phyloP scores from a whole-genome alignment of 2,888 invertebrate genomes.

The Cotesia congregata region DNA sequence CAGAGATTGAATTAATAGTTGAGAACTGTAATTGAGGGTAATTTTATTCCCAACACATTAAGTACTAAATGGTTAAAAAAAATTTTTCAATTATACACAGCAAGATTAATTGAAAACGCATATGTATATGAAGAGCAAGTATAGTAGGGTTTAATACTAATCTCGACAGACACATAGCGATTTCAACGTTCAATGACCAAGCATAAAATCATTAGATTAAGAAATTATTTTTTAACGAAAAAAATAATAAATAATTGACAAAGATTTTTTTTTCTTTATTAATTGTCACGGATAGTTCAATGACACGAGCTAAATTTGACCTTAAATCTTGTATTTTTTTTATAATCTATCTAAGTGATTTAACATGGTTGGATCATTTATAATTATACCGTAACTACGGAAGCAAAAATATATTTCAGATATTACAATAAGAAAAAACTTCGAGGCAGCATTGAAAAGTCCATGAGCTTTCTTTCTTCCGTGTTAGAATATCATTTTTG shows the following conservation, averaged over 20 bases:
- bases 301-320: conserved; percentile 22
- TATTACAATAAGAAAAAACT: background rate
- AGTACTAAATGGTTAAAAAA: background rate
- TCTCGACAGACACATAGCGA: conserved; percentile 25
- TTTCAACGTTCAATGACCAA: conserved; percentile 44
- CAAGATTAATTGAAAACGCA: background rate
- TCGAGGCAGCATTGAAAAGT: background rate
- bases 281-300: conserved; percentile 23
- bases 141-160: background rate
- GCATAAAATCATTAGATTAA: conserved; percentile 39
- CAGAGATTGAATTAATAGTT: background rate
- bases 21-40: background rate
- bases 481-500: background rate
- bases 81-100: conserved; percentile 3
- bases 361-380: conserved; percentile 10
- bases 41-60: background rate
- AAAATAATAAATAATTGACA: background rate
- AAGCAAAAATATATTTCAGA: background rate
- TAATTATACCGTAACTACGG: background rate
- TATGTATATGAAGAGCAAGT: background rate
- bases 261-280: conserved; percentile 16
- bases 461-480: background rate
- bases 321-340: background rate
- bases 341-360: conserved; percentile 30
- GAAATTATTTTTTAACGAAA: conserved; percentile 1